These are phyloP conservation scores for Trididemnum clinides DNA, from an alignment of 23 tunicate species.

Conservation along the genomic window DNA sequence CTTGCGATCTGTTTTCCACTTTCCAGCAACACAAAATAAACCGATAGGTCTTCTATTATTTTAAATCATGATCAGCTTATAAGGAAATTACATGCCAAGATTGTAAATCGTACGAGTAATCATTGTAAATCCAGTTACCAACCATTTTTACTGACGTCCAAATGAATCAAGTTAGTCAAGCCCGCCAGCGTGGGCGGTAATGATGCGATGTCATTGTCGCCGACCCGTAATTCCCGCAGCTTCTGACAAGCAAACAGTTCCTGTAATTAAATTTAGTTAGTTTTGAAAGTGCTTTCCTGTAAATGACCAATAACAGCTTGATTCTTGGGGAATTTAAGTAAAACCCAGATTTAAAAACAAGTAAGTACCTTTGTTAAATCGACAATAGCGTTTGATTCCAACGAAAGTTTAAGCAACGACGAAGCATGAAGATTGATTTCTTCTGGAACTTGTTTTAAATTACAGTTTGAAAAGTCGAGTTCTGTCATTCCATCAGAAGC, in stretches of 20 bases:
- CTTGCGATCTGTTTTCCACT: too few species aligned
- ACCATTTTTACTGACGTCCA: constrained; percentile 92
- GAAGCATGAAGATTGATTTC: constrained; percentile 60
- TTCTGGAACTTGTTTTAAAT: constrained; percentile 75
- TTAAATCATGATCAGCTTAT: too few species aligned
- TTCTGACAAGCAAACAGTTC: constrained; percentile 74
- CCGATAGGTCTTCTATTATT: too few species aligned
- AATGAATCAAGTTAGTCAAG: constrained; percentile 58
- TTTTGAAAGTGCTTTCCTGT: too few species aligned
- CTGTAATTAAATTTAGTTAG: constrained; percentile 34
- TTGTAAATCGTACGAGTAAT: too few species aligned
- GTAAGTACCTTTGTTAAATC: constrained; percentile 73
- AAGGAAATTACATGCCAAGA: too few species aligned
- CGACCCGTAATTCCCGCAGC: constrained; percentile 64
- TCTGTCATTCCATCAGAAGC: constrained; percentile 44
- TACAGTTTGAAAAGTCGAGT: constrained; percentile 78
- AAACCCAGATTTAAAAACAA: too few species aligned
- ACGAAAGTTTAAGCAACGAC: constrained; percentile 47
- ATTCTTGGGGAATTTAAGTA: too few species aligned
- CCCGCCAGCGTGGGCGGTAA: constrained; percentile 86
- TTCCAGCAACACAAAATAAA: too few species aligned
- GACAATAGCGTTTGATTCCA: constrained; percentile 86
- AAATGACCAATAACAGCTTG: too few species aligned
- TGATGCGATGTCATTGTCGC: constrained; percentile 77
- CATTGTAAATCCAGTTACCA: too few species aligned